phyloP scores from a whole-genome alignment of 2,113 vertebrate genomes.

The Orthochromis malagaraziensis region DNA sequence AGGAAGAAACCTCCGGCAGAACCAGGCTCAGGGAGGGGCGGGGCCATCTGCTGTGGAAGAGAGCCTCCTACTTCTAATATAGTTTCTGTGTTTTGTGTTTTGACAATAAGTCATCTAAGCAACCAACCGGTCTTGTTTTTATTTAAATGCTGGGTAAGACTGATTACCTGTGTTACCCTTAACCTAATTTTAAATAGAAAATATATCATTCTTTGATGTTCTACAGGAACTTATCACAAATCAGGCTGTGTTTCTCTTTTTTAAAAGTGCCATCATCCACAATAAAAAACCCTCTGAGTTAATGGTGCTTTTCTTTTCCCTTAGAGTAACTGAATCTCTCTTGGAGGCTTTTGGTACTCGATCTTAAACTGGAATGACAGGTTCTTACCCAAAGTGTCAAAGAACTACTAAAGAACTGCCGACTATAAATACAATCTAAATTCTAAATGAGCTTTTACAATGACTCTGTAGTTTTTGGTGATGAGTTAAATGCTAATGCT shows the following conservation, averaged over 20 bases:
- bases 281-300: not conserved
- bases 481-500: not conserved
- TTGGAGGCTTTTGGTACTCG: not conserved
- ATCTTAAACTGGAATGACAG: not conserved
- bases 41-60: not conserved
- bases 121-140: not conserved
- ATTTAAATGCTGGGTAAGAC: not conserved
- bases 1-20: rapidly evolving
- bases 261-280: not conserved
- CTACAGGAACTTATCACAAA: not conserved
- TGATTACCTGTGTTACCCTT: not conserved
- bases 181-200: not conserved
- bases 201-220: not conserved
- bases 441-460: not conserved
- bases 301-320: not conserved
- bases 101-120: not conserved
- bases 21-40: not conserved
- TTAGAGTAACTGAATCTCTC: not conserved
- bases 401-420: not conserved
- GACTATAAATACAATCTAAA: not conserved
- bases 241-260: not conserved
- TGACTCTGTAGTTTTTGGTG: not conserved
- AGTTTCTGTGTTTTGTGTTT: not conserved
- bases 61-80: not conserved
- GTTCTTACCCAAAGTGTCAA: not conserved